These are phyloP conservation scores for Seladonia tumulorum DNA, from an alignment of 2,888 invertebrate species.

Conservation along the genomic window DNA sequence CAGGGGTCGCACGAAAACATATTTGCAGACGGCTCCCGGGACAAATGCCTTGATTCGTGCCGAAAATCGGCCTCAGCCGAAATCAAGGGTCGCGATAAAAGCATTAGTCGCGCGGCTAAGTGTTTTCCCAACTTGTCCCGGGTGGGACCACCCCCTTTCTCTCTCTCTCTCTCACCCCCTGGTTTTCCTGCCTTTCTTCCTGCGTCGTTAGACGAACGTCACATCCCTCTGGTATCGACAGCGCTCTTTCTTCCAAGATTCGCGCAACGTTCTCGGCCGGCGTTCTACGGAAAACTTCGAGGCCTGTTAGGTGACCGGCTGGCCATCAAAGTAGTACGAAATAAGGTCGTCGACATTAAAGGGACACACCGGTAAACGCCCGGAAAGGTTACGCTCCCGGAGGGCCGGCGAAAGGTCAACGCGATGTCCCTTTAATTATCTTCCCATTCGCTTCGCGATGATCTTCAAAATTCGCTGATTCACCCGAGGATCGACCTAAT, in stretches of 20 bases:
- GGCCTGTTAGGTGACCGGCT: constrained; percentile 10
- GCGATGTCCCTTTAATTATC: constrained; percentile 57
- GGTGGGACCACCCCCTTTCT: constrained; percentile 17
- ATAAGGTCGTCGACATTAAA: constrained; percentile 57
- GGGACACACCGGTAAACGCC: constrained; percentile 42
- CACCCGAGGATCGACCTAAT: neutral
- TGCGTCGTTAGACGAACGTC: constrained; percentile 51
- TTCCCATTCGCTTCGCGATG: neutral
- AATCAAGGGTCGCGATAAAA: constrained; percentile 77
- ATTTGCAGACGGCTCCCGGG: constrained; percentile 74
- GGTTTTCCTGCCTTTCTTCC: constrained; percentile 12
- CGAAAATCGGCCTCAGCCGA: constrained; percentile 71
- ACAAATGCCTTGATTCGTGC: constrained; percentile 82
- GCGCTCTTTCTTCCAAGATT: constrained; percentile 29
- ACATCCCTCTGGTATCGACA: constrained; percentile 65
- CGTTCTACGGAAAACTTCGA: neutral
- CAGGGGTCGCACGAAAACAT: constrained; percentile 74
- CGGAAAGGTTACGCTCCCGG: constrained; percentile 60
- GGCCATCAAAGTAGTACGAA: constrained; percentile 16
- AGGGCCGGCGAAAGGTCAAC: constrained; percentile 65
- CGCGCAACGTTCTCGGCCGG: neutral
- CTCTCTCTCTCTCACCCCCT: neutral
- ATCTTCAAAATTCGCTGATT: neutral
- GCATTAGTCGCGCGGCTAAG: constrained; percentile 72
- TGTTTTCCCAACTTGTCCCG: constrained; percentile 73